Conservation (phyloP, 2,797 vertebrate genomes). For the Propithecus perrieri region DNA sequence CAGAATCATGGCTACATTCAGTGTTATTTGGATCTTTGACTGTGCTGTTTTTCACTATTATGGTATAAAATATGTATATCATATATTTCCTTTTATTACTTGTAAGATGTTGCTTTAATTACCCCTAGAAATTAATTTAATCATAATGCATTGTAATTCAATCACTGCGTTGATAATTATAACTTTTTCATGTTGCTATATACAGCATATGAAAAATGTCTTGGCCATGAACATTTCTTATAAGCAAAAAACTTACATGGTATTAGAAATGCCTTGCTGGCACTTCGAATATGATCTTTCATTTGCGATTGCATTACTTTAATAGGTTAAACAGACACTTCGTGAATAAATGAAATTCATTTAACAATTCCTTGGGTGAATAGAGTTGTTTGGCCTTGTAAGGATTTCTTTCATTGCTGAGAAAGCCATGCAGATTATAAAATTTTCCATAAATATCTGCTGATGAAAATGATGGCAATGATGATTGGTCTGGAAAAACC, state of each 20-base stretch:
- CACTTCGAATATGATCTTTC: neutral
- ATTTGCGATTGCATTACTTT: neutral
- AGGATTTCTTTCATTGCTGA: neutral
- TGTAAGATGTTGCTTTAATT: neutral
- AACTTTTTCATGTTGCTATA: neutral
- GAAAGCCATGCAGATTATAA: neutral
- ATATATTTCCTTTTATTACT: neutral
- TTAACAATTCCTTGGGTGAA: neutral
- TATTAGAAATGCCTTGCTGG: neutral
- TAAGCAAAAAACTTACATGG: neutral
- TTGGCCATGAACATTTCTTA: neutral
- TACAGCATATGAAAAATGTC: neutral
- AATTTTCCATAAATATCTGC: neutral
- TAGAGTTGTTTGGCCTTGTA: neutral
- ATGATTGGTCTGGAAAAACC: neutral
- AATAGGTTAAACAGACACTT: neutral
- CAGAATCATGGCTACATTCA: neutral
- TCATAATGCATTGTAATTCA: constrained; percentile 30
- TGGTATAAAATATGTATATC: neutral
- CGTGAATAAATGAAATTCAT: neutral
- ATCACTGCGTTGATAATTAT: neutral
- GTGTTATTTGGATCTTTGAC: neutral
- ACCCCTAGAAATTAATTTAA: neutral
- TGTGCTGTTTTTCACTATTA: neutral
- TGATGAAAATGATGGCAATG: neutral